Evolutionary conservation across 2,797 vertebrate species (phyloP).

Genomic region (Alosa sapidissima): DNA sequence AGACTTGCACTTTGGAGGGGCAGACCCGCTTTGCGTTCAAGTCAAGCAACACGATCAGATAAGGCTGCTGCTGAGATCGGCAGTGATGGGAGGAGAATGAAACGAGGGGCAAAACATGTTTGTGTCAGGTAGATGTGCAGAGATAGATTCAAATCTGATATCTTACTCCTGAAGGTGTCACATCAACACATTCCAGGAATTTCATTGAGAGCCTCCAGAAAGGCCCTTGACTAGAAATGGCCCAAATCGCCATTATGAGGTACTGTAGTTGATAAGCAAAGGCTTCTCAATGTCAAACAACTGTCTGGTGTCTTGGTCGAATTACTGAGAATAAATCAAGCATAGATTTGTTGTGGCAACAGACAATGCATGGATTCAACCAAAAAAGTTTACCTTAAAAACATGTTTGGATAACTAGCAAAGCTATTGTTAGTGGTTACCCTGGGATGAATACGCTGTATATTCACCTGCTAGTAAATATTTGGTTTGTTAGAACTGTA

Average conservation of each 20-base stretch:
- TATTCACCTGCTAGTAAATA: background rate
- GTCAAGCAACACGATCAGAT: slow-evolving; percentile 46
- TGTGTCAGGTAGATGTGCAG: slow-evolving; percentile 39
- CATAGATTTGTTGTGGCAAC: background rate
- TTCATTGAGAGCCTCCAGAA: slow-evolving; percentile 50
- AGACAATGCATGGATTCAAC: background rate
- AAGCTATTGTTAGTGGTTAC: background rate
- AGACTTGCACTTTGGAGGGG: slow-evolving; percentile 29
- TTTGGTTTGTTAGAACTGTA: background rate
- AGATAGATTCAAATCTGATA: slow-evolving; percentile 47
- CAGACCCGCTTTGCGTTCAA: slow-evolving; percentile 31
- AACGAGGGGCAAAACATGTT: slow-evolving; percentile 36
- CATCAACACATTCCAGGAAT: slow-evolving; percentile 55
- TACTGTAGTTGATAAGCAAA: slow-evolving; percentile 44
- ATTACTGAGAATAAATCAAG: background rate
- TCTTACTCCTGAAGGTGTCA: slow-evolving; percentile 48
- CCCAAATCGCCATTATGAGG: slow-evolving; percentile 39
- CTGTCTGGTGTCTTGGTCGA: slow-evolving; percentile 36
- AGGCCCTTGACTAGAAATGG: slow-evolving; percentile 48
- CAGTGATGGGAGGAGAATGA: slow-evolving; percentile 36
- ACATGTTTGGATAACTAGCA: background rate
- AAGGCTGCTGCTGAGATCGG: slow-evolving; percentile 34
- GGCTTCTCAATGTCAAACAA: slow-evolving; percentile 45
- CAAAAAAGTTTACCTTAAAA: background rate
- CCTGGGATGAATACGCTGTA: background rate